Evolutionary conservation across 2,797 vertebrate species (phyloP), one percentile per base, ranked within the genome.

Genomic region (Stomatorhinus walkeri): DNA sequence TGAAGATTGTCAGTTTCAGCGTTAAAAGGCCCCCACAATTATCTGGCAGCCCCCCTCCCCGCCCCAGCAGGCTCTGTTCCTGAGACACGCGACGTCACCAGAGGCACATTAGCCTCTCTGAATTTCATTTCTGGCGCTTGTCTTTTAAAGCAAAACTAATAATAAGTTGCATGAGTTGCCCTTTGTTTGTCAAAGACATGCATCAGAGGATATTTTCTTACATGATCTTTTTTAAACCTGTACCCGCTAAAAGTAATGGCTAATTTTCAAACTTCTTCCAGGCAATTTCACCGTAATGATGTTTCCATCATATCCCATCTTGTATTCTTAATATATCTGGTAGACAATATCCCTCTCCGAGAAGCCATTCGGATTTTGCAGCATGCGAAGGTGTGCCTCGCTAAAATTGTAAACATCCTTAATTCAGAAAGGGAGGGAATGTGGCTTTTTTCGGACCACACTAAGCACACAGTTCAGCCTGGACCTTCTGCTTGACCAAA

Each of bases 71-170:
- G 24, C 19, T 85, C 46, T 49, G 24, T 85, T 64, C 14, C 22
- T 32, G 16, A 48, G 61, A 85, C 56, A 40, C 14, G 3, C 7
- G 12, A 36, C 40, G 46, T 85, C 54, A 89, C 22, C 28, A 12
- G n/a, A 43, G 46, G 5, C 36, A 84, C 40, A 43, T 61, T 28
- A 32, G 5, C 16, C 49, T 6, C 32, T 40, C 28, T 2, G 40
- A 68, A 88, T 61, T 84, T 46, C 14, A 84, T 24, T 64, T 61
- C 28, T 52, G 6, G 64, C 84, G 1, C 72, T 16, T 48, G 28
- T 85, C 68, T 51, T 89, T 89, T 36, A 68, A 3, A 68, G 88
- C 1, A 64, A 43, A 16, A n/a, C 32, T 49, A 88, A 49, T 85
- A 61, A 49, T 59, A 84, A 81, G 22, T 0, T 61, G 8, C 10